Percentiles rank a stretch among this genome's conserved stretches.
Conservation (phyloP, 2,113 vertebrate genomes). For the Pandion haliaetus region DNA sequence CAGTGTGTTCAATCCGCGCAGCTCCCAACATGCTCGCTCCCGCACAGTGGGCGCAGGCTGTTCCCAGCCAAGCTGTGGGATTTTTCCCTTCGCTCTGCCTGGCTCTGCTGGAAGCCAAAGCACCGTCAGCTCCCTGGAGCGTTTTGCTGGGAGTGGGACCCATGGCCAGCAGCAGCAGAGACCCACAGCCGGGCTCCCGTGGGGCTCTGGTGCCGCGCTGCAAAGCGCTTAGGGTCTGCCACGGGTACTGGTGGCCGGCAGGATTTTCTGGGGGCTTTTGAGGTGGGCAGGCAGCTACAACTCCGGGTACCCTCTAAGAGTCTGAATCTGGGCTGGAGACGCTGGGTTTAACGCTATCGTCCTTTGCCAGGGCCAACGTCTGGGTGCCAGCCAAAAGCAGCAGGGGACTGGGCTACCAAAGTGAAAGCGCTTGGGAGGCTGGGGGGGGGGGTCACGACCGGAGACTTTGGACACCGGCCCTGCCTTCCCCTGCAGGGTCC, state of each 20-base stretch:
- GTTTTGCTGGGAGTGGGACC: rapidly evolving
- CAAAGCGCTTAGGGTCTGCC: rapidly evolving
- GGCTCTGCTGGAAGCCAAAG: not conserved
- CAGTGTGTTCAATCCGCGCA: rapidly evolving
- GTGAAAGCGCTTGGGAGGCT: not conserved
- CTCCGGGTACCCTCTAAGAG: not conserved
- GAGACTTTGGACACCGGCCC: not conserved
- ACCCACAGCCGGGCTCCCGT: rapidly evolving
- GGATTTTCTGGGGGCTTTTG: not conserved
- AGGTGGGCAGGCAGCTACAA: not conserved
- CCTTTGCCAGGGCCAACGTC: not conserved
- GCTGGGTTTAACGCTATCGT: rapidly evolving
- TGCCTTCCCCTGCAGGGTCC: not conserved
- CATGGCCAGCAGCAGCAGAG: rapidly evolving
- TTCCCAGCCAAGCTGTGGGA: rapidly evolving
- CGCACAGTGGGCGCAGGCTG: rapidly evolving
- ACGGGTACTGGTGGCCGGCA: not conserved
- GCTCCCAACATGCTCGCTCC: not conserved
- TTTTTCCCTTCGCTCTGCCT: not conserved
- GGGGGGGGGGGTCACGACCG: not conserved
- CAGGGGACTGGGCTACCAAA: not conserved
- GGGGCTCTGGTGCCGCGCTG: not conserved
- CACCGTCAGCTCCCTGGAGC: rapidly evolving
- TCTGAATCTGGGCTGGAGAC: not conserved
- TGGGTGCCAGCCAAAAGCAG: not conserved